Evolutionary conservation across 2,888 invertebrate species (phyloP), one percentile per base, ranked within the genome.

Genomic region (Eupithecia pulchellata): DNA sequence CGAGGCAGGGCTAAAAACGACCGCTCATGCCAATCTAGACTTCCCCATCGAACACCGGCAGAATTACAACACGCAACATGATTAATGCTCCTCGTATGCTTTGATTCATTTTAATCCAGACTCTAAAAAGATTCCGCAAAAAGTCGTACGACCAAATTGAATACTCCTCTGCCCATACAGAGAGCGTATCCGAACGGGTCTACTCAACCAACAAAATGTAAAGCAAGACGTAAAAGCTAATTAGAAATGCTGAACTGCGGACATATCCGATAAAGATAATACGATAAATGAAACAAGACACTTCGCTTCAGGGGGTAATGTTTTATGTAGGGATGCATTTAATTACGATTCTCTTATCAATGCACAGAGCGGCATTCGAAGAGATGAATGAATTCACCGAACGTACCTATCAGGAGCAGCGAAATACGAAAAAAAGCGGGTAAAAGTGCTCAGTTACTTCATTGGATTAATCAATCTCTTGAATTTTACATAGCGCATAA

Each of bases 221-320:
- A 82, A 80, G 78, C 76, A 83, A 84, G 78, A 79, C 77, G 82
- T 82, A 83, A 85, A 81, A 78, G 78, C 76, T 79, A 83, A 89
- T 91, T 88, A 87, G 85, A 86, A 91, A 91, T 88, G 82, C 85
- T 79, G 80, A 85, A 82, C 64, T 62, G 67, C 67, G 69, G 82
- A 81, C 82, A 80, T 79, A 82, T 77, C 83, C 84, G 85, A 89
- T 88, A 84, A 86, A 88, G 88, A 89, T 89, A 88, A 91, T 87
- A 84, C 84, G 89, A 90, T 89, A 89, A 91, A 88, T 84, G 86
- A 86, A 88, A 84, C 84, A 86, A 83, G 88, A 87, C 87, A 85
- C 84, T 82, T 84, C 89, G 75, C 91, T 77, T 83, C 88, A 82
- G 92, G 92, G 82, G 91, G 88, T 89, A 84, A 92, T 91, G 92